A percentile compares a stretch with the other conserved stretches of the same genome.
Evolutionary conservation across 2,113 vertebrate genomes (phyloP).

Genomic region (Platysternon megacephalum): DNA sequence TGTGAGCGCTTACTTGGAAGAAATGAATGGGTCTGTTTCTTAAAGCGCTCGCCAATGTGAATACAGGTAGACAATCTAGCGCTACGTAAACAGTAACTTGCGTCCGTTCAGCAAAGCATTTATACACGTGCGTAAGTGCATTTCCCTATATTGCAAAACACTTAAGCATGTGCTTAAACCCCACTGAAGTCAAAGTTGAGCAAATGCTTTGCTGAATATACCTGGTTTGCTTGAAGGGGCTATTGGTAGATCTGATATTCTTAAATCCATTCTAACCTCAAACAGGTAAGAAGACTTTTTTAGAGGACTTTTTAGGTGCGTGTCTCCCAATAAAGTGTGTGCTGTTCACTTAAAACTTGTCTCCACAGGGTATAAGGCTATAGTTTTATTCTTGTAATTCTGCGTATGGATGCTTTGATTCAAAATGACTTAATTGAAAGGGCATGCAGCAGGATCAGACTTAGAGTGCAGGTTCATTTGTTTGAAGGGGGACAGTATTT

Average conservation of each 20-base stretch:
- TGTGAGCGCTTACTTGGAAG: not conserved
- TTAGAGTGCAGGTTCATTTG: accelerated
- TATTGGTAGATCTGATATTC: not conserved
- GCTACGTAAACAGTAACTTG: not conserved
- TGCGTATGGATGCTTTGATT: accelerated
- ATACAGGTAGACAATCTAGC: not conserved
- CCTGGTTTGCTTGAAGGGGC: not conserved
- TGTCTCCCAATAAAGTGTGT: accelerated
- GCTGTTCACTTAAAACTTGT: not conserved
- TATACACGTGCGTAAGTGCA: accelerated
- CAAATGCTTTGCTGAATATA: accelerated
- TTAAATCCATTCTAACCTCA: accelerated
- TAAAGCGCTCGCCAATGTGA: not conserved
- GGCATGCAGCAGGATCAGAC: accelerated
- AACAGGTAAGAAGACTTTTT: accelerated
- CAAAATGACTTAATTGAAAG: not conserved
- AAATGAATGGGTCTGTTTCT: not conserved
- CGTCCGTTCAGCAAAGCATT: not conserved
- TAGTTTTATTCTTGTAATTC: not conserved
- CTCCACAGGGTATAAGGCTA: not conserved
- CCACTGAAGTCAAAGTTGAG: not conserved
- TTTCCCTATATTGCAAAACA: not conserved
- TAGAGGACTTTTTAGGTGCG: accelerated
- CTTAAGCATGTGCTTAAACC: not conserved
- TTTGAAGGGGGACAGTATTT: not conserved